Conservation (phyloP, 1,140 invertebrate genomes). For the Teleogryllus occipitalis region DNA sequence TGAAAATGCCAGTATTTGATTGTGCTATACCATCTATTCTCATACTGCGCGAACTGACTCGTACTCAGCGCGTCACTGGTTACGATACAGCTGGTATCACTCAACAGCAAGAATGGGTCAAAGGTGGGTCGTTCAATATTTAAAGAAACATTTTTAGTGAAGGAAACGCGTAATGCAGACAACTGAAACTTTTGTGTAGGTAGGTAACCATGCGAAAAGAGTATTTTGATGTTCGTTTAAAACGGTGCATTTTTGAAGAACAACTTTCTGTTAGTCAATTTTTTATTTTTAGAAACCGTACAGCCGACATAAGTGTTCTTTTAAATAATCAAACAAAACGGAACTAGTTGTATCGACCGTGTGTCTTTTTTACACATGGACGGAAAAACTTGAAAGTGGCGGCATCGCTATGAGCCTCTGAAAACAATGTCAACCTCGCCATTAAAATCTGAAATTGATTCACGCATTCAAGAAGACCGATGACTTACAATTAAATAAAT, state of each 20-base stretch:
- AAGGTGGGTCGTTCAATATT: too few relatives aligned
- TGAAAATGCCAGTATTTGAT: too few relatives aligned
- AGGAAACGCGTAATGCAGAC: too few relatives aligned
- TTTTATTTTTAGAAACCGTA: background rate
- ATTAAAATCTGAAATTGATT: background rate
- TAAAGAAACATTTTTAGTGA: too few relatives aligned
- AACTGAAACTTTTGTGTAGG: too few relatives aligned
- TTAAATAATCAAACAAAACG: background rate
- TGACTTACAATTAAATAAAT: background rate
- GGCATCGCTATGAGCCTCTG: background rate
- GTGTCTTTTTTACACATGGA: background rate
- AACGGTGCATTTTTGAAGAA: background rate
- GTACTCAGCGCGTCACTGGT: too few relatives aligned
- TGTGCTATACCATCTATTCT: too few relatives aligned
- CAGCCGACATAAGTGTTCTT: background rate
- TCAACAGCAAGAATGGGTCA: too few relatives aligned
- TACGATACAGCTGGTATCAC: too few relatives aligned
- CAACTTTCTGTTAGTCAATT: background rate
- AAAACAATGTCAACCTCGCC: background rate
- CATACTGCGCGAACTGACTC: too few relatives aligned
- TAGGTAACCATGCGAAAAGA: too few relatives aligned
- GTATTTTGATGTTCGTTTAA: too few relatives aligned
- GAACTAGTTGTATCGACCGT: background rate
- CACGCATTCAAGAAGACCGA: background rate
- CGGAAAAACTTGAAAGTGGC: background rate